phyloP scores from a whole-genome alignment of 2,113 vertebrate species.

The Apodemus speciosus region DNA sequence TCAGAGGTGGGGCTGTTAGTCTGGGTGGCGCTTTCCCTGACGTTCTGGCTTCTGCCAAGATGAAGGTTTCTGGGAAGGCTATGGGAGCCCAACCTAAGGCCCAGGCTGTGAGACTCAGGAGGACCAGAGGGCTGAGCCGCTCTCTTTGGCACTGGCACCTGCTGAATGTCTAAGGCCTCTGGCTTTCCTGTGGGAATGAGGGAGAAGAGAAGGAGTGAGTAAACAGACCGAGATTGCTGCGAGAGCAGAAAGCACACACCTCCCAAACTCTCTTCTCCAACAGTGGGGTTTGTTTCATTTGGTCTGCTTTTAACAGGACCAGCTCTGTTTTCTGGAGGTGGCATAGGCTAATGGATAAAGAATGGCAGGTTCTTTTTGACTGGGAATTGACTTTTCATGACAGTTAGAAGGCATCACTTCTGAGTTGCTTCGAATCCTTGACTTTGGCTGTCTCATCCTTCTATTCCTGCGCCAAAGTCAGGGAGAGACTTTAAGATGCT shows the following conservation, averaged over 20 bases:
- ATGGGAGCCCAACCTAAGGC: conserved; percentile 70
- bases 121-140: conserved; percentile 39
- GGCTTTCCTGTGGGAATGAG: conserved; percentile 27
- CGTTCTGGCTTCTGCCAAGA: conserved; percentile 51
- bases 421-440: not conserved
- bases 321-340: not conserved
- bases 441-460: not conserved
- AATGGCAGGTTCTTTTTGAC: not conserved
- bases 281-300: not conserved
- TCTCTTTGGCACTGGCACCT: not conserved
- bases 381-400: not conserved
- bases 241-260: not conserved
- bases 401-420: not conserved
- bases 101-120: conserved; percentile 6
- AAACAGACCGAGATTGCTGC: not conserved
- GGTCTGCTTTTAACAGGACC: conserved; percentile 27
- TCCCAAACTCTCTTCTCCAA: not conserved
- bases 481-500: not conserved
- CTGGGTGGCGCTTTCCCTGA: not conserved
- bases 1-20: not conserved
- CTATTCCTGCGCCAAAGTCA: not conserved
- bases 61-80: conserved; percentile 79
- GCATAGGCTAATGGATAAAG: not conserved
- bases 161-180: not conserved
- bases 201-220: not conserved